A percentile compares a stretch with the other conserved stretches of the same genome.
Evolutionary conservation across 2,888 invertebrate species (phyloP).

Genomic region (Margaritifera margaritifera): DNA sequence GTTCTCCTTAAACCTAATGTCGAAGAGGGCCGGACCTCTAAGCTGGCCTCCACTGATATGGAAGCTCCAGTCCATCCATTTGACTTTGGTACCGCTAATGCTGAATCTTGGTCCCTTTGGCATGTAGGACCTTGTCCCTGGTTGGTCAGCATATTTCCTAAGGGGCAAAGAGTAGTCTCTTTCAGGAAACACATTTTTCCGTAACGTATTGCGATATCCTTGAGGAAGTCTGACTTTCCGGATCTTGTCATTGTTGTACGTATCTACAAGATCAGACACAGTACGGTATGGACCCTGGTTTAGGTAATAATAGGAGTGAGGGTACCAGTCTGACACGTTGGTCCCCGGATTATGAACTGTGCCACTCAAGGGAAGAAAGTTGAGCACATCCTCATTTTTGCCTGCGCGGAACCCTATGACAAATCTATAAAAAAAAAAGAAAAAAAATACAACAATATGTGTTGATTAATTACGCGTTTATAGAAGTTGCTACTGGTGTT

Average conservation of each 20-base stretch:
- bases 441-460: too few species aligned
- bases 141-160: constrained; percentile 26
- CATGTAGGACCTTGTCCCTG: constrained; percentile 42
- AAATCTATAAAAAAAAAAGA: too few species aligned
- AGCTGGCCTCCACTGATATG: constrained; percentile 36
- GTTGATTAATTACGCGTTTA: too few species aligned
- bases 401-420: constrained; percentile 16
- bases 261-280: constrained; percentile 26
- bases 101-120: constrained; percentile 46
- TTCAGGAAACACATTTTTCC: constrained; percentile 35
- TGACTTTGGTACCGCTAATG: constrained; percentile 39
- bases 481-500: too few species aligned
- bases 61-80: constrained; percentile 54
- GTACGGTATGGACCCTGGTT: constrained; percentile 50
- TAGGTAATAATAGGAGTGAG: constrained; percentile 44
- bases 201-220: constrained; percentile 33
- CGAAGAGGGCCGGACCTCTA: constrained; percentile 32
- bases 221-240: constrained; percentile 33
- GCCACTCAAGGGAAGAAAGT: constrained; percentile 44
- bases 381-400: constrained; percentile 38
- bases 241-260: constrained; percentile 30
- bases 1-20: constrained; percentile 38
- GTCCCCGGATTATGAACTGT: constrained; percentile 41
- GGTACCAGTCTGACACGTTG: constrained; percentile 40
- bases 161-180: constrained; percentile 23